Conservation (phyloP, 2,888 invertebrate species). For the Orgyia antiqua region DNA sequence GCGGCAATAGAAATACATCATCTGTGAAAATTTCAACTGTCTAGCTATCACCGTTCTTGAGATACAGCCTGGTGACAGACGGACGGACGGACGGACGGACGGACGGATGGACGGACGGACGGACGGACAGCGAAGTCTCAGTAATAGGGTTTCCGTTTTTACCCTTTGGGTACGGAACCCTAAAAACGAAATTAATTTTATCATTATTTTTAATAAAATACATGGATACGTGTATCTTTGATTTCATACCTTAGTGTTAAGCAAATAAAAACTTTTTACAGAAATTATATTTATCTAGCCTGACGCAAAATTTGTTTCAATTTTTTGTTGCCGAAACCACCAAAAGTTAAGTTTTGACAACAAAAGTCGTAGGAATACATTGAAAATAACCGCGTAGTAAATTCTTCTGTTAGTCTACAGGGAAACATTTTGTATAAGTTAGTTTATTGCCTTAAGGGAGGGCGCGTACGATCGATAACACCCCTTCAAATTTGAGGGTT, state of each 20-base stretch:
- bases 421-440: conserved; percentile 24
- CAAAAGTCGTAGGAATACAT: conserved; percentile 5
- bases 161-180: too few species aligned
- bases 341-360: conserved; percentile 3
- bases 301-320: conserved; percentile 1
- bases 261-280: too few species aligned
- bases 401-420: conserved; percentile 17
- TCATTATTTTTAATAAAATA: background rate
- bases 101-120: too few species aligned
- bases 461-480: conserved; percentile 24
- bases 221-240: background rate
- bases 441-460: conserved; percentile 15
- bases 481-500: conserved; percentile 19
- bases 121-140: too few species aligned
- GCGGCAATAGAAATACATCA: too few species aligned
- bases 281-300: background rate
- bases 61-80: too few species aligned
- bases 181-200: too few species aligned
- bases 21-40: too few species aligned
- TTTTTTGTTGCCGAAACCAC: background rate
- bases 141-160: too few species aligned
- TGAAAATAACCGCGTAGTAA: conserved; percentile 21
- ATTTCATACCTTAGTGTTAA: too few species aligned
- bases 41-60: too few species aligned
- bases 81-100: too few species aligned